phyloP scores from a whole-genome alignment of 2,797 vertebrate genomes.

The Myiothlypis chrysogaster region DNA sequence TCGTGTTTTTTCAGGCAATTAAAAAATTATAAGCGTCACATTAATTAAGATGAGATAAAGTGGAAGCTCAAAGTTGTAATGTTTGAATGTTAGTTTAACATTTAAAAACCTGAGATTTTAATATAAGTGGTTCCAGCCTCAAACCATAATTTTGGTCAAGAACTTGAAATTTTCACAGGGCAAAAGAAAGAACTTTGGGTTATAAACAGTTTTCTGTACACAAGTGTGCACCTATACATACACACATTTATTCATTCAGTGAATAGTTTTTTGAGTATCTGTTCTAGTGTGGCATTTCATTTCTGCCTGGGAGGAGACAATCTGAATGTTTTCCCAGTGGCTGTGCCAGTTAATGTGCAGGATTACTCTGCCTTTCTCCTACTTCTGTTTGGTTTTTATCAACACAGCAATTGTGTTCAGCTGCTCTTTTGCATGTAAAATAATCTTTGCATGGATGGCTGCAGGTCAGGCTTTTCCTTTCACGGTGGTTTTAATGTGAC shows the following conservation, averaged over 20 bases:
- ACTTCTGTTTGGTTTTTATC: constrained; percentile 1
- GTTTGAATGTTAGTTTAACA: neutral
- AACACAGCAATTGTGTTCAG: constrained; percentile 32
- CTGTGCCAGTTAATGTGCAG: neutral
- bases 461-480: constrained; percentile 1
- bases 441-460: neutral
- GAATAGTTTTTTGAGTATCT: neutral
- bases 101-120: neutral
- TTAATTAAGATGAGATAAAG: neutral
- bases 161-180: neutral
- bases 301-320: neutral
- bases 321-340: neutral
- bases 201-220: neutral
- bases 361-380: neutral
- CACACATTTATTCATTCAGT: neutral
- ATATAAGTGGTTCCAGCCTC: neutral
- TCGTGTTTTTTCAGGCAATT: neutral
- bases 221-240: neutral
- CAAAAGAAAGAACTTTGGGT: neutral
- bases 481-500: neutral
- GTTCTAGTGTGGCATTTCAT: neutral
- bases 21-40: neutral
- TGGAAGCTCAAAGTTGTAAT: neutral
- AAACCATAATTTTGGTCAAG: neutral
- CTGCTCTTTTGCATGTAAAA: neutral